These are phyloP conservation scores for Ernsta delagoae DNA, from an alignment of 2,888 invertebrate genomes.

Conservation along the genomic window DNA sequence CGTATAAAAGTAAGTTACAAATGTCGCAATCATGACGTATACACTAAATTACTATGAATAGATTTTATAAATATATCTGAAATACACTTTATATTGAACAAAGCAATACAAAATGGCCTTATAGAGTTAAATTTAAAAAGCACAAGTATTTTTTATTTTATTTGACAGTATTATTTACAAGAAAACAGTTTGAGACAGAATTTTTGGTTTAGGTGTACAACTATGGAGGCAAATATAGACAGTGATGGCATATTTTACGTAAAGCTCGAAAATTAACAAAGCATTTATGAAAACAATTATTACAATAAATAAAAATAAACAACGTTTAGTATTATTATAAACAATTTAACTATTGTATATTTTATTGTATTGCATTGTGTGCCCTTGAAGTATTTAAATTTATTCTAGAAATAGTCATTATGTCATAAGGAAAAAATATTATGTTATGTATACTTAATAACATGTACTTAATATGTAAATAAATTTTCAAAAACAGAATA, in stretches of 20 bases:
- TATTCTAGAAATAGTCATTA: slow-evolving; percentile 29
- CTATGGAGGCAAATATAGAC: neutral
- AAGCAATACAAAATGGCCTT: slow-evolving; percentile 77
- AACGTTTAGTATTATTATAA: slow-evolving; percentile 4
- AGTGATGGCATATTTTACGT: neutral
- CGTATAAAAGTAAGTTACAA: slow-evolving; percentile 37
- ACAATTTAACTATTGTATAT: slow-evolving; percentile 46
- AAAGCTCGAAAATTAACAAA: neutral
- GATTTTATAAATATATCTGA: slow-evolving; percentile 33
- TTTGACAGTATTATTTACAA: slow-evolving; percentile 66
- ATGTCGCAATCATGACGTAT: slow-evolving; percentile 34
- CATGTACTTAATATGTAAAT: slow-evolving; percentile 14
- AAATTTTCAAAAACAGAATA: slow-evolving; percentile 1
- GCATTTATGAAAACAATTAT: slow-evolving; percentile 1
- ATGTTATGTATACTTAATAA: no score
- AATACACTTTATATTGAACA: slow-evolving; percentile 41
- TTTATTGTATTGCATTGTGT: neutral
- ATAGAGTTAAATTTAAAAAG: slow-evolving; percentile 50
- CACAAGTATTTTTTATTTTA: slow-evolving; percentile 51
- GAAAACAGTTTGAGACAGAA: slow-evolving; percentile 41
- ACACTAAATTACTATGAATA: slow-evolving; percentile 39
- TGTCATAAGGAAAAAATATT: no score
- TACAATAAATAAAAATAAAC: neutral
- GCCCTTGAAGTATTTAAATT: slow-evolving; percentile 24
- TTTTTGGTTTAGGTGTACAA: neutral